Conservation (phyloP, 2,113 vertebrate species). For the Pterocles orientalis region DNA sequence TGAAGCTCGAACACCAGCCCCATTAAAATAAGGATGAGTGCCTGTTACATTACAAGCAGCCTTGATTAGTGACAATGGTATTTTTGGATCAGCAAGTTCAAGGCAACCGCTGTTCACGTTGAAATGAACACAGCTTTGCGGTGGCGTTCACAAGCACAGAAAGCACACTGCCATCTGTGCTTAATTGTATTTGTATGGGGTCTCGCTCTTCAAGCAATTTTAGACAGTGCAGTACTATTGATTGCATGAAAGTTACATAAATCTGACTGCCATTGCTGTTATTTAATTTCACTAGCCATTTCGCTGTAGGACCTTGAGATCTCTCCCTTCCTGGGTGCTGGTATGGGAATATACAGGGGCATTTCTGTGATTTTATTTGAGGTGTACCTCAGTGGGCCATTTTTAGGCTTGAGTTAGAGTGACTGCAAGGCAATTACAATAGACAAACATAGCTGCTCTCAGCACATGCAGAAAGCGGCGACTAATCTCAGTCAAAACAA, state of each 20-base stretch:
- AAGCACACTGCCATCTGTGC: neutral
- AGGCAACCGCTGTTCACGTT: constrained; percentile 2
- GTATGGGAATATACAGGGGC: neutral
- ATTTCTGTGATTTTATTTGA: neutral
- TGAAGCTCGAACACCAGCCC: neutral
- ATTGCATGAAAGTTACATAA: constrained; percentile 56
- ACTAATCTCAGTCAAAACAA: neutral
- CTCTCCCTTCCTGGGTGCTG: neutral
- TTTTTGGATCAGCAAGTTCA: constrained; percentile 40
- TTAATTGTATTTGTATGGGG: constrained; percentile 53
- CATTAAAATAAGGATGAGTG: neutral
- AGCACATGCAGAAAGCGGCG: neutral
- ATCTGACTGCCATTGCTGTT: constrained; percentile 29
- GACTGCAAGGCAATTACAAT: neutral
- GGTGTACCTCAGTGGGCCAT: neutral
- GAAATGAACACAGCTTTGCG: neutral
- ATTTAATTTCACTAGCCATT: constrained; percentile 7
- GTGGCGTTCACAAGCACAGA: neutral
- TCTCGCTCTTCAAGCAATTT: constrained; percentile 30
- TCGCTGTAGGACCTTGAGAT: neutral
- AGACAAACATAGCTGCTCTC: neutral
- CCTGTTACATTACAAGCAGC: neutral
- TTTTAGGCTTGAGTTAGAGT: neutral
- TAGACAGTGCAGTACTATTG: constrained; percentile 42
- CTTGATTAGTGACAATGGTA: constrained; percentile 5